Base-by-base conservation (phyloP, 2,888 invertebrate genomes). In the Hemithea aestivaria region DNA sequence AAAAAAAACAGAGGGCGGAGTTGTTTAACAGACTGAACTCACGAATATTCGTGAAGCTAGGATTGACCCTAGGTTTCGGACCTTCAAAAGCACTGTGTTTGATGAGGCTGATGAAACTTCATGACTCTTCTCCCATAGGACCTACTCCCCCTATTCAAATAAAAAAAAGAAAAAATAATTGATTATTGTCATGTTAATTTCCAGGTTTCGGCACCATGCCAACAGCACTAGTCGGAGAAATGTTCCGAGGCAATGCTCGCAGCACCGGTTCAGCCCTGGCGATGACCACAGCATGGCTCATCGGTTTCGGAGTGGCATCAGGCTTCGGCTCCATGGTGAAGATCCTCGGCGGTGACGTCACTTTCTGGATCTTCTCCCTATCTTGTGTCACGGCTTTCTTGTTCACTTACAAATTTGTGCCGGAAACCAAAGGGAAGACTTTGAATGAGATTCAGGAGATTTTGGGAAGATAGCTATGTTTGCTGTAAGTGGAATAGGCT, bases 201-300 rank as follows among this genome's bases (percentile, higher is more conserved):
- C 3, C 45, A 71, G 71, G 69, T 37, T 67, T 71, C 34, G 69
- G 66, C 1, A 61, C 62, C 0, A 70, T 71, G 56, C 71, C 71
- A 1, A 58, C 51, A 10, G 60, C 67, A 0, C 35, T 69, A 6
- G 58, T 65, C 0, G 69, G 67, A 0, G 71, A 71, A 39, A 66
- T 71, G 69, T 71, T 69, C 43, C 40, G 43, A 2, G 63, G 61
- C 0, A 69, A 65, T 28, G 66, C 64, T 0, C 51, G 71, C 0
- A 66, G 66, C 27, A 65, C 61, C 0, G 71, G 67, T 0, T 68
- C 70, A 0, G 63, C 69, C 0, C 41, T 71, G 26, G 46, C 67
- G 33, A 66, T 67, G 60, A 70, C 68, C 9, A 61, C 60, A 0
- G 65, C 63, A 2, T 70, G 70, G 70, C 45, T 70, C 7, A 62